Percentiles rank a stretch among this genome's conserved stretches.
These are phyloP conservation scores for Stercorarius parasiticus DNA, from an alignment of 2,113 vertebrate species.

Conservation along the genomic window DNA sequence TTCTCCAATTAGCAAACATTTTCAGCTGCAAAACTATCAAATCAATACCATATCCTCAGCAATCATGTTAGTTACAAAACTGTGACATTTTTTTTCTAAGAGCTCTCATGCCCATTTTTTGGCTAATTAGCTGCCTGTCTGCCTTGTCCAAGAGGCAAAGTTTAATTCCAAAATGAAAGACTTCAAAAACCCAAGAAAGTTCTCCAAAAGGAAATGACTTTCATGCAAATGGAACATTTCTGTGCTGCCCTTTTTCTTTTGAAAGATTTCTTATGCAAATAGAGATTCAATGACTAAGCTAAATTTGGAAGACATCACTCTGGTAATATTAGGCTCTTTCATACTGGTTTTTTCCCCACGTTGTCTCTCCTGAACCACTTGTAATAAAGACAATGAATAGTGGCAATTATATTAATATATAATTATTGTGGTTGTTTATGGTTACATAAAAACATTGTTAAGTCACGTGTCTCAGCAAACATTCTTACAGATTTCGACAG, in stretches of 20 bases:
- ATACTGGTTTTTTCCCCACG: accelerated
- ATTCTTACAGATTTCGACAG: background rate
- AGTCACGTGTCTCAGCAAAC: background rate
- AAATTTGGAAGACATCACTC: background rate
- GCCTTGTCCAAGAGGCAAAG: slow-evolving; percentile 15
- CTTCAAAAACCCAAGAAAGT: background rate
- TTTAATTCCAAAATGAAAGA: slow-evolving; percentile 36
- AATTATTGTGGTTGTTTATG: background rate
- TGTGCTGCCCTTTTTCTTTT: background rate
- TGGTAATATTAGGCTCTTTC: background rate
- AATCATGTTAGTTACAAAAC: slow-evolving; percentile 43
- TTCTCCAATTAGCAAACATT: slow-evolving; percentile 53
- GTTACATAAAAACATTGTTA: background rate
- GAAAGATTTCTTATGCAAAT: background rate
- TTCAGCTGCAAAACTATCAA: slow-evolving; percentile 47
- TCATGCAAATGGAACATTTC: background rate
- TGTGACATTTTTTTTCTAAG: background rate
- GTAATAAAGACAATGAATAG: background rate
- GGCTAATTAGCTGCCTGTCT: slow-evolving; percentile 48
- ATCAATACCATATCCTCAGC: slow-evolving; percentile 54
- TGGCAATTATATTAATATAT: background rate
- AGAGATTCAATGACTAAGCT: background rate
- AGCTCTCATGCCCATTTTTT: slow-evolving; percentile 30
- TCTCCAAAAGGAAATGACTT: background rate
- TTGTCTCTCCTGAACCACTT: background rate